Base-by-base conservation (phyloP, 2,888 invertebrate genomes). In the Lochmaea capreae region DNA sequence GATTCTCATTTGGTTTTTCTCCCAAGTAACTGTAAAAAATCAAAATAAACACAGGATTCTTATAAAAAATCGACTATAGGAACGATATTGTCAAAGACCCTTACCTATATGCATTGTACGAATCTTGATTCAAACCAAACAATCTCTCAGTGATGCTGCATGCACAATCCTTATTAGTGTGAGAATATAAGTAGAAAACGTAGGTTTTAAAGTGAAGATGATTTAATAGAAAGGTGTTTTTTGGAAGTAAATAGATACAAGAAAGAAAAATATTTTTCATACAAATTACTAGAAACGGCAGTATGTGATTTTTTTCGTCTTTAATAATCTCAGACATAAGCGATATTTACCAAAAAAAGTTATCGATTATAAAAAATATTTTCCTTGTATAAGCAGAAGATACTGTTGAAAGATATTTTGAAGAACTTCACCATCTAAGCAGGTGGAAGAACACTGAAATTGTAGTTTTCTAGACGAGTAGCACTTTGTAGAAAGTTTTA, bases 141-240 rank as follows among this genome's bases (percentile, higher is more conserved):
- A 94, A 91, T 89, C 93, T 92, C 88, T 93, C 93, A 89, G 92
- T 92, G 88, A 93, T 91, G 93, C 93, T 93, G 93, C 93, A 92
- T 93, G 92, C 92, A 91, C 90, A 85, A 79, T 80, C 78, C 76
- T 79, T 75, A 79, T 81, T 77, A 79, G 79, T 79, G 79, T 81
- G 74, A 71, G 75, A 76, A 77, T 77, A 75, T 77, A 76, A 76
- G 18, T 73, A 76, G 62, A 74, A 72, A 79, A 79, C 68, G 73
- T 75, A 78, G 58, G 22, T 63, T 73, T 73, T 67, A 52, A 75
- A 33, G 54, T 76, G 75, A 77, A 52, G 74, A 70, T 63, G 66
- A 74, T 71, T 72, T 67, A 72, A 43, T 54, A 33, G 59, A 42
- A 58, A 18, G 43, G 12, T 46, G 66, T 12, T 22, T 62, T 33